Conservation (phyloP, 2,113 vertebrate genomes). For the Trinectes maculatus region DNA sequence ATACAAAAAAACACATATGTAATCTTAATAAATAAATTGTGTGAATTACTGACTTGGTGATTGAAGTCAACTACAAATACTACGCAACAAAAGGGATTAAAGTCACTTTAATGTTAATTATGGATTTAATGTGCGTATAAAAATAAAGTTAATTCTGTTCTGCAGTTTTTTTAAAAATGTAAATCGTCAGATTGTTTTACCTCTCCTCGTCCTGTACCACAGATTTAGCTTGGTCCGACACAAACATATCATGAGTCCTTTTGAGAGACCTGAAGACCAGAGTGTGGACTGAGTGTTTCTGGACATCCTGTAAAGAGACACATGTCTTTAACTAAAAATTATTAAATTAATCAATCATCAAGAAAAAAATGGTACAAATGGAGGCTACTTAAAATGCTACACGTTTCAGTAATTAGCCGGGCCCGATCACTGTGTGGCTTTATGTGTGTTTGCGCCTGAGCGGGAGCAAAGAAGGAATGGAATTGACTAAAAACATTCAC, state of each 20-base stretch:
- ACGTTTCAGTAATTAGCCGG: slow-evolving; percentile 47
- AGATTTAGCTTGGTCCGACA: slow-evolving; percentile 93
- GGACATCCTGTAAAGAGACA: slow-evolving; percentile 86
- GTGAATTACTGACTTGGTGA: no score
- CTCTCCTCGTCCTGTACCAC: slow-evolving; percentile 89
- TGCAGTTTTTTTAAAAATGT: no score
- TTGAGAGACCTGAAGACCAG: slow-evolving; percentile 98
- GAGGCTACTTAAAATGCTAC: no score
- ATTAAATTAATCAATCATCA: no score
- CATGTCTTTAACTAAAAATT: not conserved
- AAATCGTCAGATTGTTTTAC: slow-evolving; percentile 76
- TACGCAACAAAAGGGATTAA: no score
- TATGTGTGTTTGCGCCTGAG: not conserved
- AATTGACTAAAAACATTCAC: not conserved
- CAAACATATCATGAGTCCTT: slow-evolving; percentile 98
- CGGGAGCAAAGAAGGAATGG: not conserved
- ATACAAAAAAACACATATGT: no score
- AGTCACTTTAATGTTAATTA: no score
- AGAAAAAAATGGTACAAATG: no score
- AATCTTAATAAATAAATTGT: no score
- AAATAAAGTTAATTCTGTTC: no score
- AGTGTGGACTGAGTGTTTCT: slow-evolving; percentile 97
- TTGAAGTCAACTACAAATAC: no score
- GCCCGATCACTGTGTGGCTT: not conserved
- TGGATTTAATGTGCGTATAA: no score